phyloP scores from a whole-genome alignment of 1,140 invertebrate species.

The Apis cerana region DNA sequence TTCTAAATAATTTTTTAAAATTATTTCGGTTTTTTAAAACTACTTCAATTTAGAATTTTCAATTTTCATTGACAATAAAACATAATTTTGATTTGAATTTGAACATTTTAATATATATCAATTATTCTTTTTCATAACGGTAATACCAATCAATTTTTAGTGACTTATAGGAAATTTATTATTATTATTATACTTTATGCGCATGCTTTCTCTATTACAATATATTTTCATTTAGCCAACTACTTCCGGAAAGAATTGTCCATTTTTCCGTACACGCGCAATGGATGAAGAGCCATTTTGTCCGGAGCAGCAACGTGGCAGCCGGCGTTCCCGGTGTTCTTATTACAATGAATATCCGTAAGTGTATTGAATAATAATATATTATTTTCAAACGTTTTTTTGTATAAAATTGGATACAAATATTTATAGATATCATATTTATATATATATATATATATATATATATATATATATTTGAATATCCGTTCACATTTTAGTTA shows the following conservation, averaged over 20 bases:
- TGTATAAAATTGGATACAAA: background rate
- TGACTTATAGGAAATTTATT: background rate
- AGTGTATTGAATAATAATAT: slow-evolving; percentile 59
- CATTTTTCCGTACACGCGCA: slow-evolving; percentile 77
- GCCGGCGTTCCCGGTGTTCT: slow-evolving; percentile 65
- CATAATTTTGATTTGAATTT: background rate
- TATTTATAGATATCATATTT: background rate
- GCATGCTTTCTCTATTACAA: background rate
- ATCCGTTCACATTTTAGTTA: no score
- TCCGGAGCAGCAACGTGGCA: slow-evolving; percentile 76
- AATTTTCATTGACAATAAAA: background rate
- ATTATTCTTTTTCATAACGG: background rate
- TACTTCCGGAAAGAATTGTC: slow-evolving; percentile 55
- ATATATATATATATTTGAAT: no score
- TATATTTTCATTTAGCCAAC: background rate
- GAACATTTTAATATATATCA: background rate
- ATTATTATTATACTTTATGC: background rate
- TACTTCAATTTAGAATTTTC: no score
- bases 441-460: no score
- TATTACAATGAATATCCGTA: slow-evolving; percentile 70
- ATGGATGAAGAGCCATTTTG: slow-evolving; percentile 78
- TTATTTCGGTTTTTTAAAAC: no score
- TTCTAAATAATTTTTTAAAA: no score
- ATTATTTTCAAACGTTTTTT: background rate
- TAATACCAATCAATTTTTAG: background rate